Evolutionary conservation across 2,113 vertebrate species (phyloP).

Genomic region (Cavia porcellus): DNA sequence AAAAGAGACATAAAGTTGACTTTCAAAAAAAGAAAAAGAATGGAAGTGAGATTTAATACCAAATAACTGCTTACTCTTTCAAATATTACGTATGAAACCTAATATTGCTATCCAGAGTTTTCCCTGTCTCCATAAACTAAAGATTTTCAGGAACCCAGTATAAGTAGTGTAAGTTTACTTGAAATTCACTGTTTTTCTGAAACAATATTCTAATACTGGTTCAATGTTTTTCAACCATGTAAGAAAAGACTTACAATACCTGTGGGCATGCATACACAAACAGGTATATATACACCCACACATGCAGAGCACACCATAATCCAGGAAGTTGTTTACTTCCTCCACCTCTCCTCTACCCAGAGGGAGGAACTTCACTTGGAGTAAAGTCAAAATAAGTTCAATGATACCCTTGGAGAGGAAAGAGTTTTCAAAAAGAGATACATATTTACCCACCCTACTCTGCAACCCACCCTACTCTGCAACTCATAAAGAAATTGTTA

Average conservation of each 20-base stretch:
- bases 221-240: background rate
- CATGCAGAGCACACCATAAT: background rate
- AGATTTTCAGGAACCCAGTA: background rate
- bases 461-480: background rate
- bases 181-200: slow-evolving; percentile 41
- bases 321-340: background rate
- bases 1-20: background rate
- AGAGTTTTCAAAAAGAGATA: background rate
- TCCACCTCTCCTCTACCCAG: background rate
- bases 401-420: background rate
- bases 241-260: background rate
- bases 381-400: too few relatives aligned
- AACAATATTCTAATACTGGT: background rate
- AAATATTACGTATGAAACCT: background rate
- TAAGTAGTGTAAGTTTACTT: background rate
- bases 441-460: background rate
- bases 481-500: background rate
- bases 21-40: background rate
- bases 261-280: background rate
- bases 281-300: too few relatives aligned
- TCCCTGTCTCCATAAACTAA: slow-evolving; percentile 12
- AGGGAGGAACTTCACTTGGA: background rate
- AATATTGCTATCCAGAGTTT: slow-evolving; percentile 64
- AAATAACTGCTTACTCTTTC: too few relatives aligned
- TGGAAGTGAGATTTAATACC: background rate